Conservation (phyloP, 1,140 invertebrate species). For the Phthorimaea operculella region DNA sequence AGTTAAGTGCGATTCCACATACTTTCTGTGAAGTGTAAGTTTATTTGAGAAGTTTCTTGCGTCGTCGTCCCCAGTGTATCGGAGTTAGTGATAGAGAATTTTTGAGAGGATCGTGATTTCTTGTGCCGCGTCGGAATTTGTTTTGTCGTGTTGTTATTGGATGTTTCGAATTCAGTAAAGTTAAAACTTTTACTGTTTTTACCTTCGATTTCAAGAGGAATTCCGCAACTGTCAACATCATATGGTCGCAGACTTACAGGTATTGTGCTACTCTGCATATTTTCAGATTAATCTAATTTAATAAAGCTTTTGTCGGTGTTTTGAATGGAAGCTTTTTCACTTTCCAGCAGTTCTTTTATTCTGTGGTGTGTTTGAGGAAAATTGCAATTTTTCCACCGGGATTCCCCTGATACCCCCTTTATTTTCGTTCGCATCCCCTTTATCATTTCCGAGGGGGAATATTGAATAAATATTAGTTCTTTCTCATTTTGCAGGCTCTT, state of each 20-base stretch:
- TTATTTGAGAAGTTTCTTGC: constrained; percentile 13
- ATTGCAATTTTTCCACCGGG: constrained; percentile 2
- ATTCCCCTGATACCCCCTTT: constrained; percentile 1
- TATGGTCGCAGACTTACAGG: constrained; percentile 20
- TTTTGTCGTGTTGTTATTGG: constrained; percentile 13
- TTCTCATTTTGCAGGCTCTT: not conserved
- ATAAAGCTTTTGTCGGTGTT: not conserved
- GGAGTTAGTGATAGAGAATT: constrained; percentile 24
- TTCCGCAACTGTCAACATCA: constrained; percentile 6
- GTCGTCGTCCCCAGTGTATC: constrained; percentile 11
- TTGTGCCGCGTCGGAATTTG: constrained; percentile 14
- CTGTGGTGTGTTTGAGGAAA: constrained; percentile 4
- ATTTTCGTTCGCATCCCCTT: constrained; percentile 5
- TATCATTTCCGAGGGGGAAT: not conserved
- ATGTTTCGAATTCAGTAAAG: constrained; percentile 15
- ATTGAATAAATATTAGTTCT: constrained; percentile 7
- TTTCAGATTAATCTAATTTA: not conserved
- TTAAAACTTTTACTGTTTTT: constrained; percentile 15
- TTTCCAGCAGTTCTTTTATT: not conserved
- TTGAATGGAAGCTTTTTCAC: constrained; percentile 2
- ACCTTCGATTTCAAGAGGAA: constrained; percentile 10
- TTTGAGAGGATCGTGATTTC: constrained; percentile 12
- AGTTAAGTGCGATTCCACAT: constrained; percentile 22
- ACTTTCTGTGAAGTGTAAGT: constrained; percentile 34
- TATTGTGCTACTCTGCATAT: constrained; percentile 9